Conservation (phyloP, 2,888 invertebrate species). For the Plagodis dolabraria region DNA sequence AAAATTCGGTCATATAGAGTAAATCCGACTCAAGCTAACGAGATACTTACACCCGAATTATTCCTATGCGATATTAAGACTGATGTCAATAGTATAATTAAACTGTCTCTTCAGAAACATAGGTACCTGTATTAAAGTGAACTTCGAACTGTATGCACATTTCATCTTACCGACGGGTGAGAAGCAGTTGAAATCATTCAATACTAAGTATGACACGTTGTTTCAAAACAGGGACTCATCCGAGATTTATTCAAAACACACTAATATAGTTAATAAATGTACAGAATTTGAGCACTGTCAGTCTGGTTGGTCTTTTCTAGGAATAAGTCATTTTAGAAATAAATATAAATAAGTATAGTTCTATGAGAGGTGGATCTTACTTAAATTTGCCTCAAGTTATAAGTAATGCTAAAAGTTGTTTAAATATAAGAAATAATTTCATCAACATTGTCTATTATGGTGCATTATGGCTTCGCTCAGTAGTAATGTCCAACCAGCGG, state of each 20-base stretch:
- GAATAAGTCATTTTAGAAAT: slow-evolving; percentile 26
- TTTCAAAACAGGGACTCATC: neutral
- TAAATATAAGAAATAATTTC: slow-evolving; percentile 17
- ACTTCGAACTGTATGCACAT: slow-evolving; percentile 1
- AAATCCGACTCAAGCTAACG: slow-evolving; percentile 8
- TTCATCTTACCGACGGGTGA: slow-evolving; percentile 8
- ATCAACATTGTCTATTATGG: slow-evolving; percentile 11
- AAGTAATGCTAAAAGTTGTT: slow-evolving; percentile 4
- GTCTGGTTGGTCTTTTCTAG: slow-evolving; percentile 24
- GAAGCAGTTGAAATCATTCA: slow-evolving; percentile 26
- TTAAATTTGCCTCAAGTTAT: slow-evolving; percentile 7
- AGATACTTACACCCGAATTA: neutral
- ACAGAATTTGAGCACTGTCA: slow-evolving; percentile 23
- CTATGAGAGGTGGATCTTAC: slow-evolving; percentile 11
- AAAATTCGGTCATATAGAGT: slow-evolving; percentile 27
- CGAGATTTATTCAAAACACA: neutral
- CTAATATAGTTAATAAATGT: neutral
- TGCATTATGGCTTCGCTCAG: no score
- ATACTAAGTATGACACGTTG: slow-evolving; percentile 21
- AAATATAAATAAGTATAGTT: slow-evolving; percentile 21
- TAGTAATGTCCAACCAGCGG: no score
- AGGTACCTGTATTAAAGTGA: slow-evolving; percentile 1
- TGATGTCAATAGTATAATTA: neutral
- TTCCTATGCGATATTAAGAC: neutral
- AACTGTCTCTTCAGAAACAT: neutral